Conservation (phyloP, 2,888 invertebrate species). For the Meliscaeva auricollis region DNA sequence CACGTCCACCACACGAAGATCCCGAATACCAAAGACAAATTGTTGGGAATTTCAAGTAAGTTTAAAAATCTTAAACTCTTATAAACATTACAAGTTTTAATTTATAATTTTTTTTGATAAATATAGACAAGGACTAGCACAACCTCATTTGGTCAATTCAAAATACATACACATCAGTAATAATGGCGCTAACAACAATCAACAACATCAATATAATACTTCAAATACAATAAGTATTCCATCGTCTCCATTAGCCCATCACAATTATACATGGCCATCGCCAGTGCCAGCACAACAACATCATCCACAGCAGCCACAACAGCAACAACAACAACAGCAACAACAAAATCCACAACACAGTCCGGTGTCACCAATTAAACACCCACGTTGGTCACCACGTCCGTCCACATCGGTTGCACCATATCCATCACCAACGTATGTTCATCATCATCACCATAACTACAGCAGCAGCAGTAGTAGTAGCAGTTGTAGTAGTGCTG, state of each 20-base stretch:
- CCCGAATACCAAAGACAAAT: slow-evolving; percentile 95
- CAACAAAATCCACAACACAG: slow-evolving; percentile 78
- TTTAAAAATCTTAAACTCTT: slow-evolving; percentile 26
- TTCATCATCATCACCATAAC: slow-evolving; percentile 81
- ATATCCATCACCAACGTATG: slow-evolving; percentile 82
- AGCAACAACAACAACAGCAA: slow-evolving; percentile 76
- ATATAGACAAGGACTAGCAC: slow-evolving; percentile 85
- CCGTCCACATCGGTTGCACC: slow-evolving; percentile 86
- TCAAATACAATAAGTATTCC: slow-evolving; percentile 81
- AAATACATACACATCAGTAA: slow-evolving; percentile 78
- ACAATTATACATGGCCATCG: slow-evolving; percentile 83
- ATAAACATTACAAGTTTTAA: background rate
- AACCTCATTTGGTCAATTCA: slow-evolving; percentile 81
- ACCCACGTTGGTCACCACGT: slow-evolving; percentile 89
- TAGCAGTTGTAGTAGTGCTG: slow-evolving; percentile 74
- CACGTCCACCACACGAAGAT: slow-evolving; percentile 96
- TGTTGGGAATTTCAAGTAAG: slow-evolving; percentile 88
- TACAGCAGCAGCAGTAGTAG: slow-evolving; percentile 78
- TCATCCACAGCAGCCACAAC: slow-evolving; percentile 77
- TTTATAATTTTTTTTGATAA: slow-evolving; percentile 19
- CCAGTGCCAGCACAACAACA: slow-evolving; percentile 77
- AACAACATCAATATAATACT: slow-evolving; percentile 78
- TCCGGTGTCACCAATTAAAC: slow-evolving; percentile 86
- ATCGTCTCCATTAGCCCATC: slow-evolving; percentile 83
- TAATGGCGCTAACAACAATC: slow-evolving; percentile 79